Base-by-base conservation (phyloP, 2,113 vertebrate genomes). In the Oreochromis spilurus region DNA sequence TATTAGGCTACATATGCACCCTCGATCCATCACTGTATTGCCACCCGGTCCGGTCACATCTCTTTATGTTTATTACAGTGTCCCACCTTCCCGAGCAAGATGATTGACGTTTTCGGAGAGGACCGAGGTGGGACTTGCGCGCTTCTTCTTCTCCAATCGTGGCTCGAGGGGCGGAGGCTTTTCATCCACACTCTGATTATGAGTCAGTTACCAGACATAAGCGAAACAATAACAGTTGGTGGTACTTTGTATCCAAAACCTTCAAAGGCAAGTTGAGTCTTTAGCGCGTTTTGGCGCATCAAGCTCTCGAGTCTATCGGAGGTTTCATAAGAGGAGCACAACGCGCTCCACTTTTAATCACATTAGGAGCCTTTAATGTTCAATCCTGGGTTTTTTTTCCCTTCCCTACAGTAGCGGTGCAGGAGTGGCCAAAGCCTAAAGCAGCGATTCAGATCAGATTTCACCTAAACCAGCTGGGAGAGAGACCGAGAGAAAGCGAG, bases 131-230 rank as follows among this genome's bases (percentile, higher is more conserved):
- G 96, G 94, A 96, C 92, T 93, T 94, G 92, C 86, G 84, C 86
- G 88, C 91, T 62, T 83, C 90, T 87, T 88, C 92, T 91, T 85
- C 89, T 93, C 96, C 96, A 97, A 96, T 96, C 92, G 84, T 40
- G 81, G 92, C 91, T 91, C 87, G 86, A 91, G 86, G 95, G 96
- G 95, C 94, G 96, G 94, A 86, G 94, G 90, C 92, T 91, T 83
- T 84, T 67, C 93, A 92, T 94, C 93, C 90, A 93, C 91, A 92
- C 95, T 92, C 96, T 93, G 95, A 95, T 96, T 96, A 95, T 95
- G 97, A 97, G 93, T 96, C 95, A 94, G 95, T 97, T 96, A 95
- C 96, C 96, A 96, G 96, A 96, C 96, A 94, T 86, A 95, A 96
- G 96, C 97, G 92, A 96, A 96, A 96, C 95, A 96, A 95, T 95